These are phyloP conservation scores for Ornithoptera priamus DNA, from an alignment of 2,888 invertebrate species.

Conservation along the genomic window DNA sequence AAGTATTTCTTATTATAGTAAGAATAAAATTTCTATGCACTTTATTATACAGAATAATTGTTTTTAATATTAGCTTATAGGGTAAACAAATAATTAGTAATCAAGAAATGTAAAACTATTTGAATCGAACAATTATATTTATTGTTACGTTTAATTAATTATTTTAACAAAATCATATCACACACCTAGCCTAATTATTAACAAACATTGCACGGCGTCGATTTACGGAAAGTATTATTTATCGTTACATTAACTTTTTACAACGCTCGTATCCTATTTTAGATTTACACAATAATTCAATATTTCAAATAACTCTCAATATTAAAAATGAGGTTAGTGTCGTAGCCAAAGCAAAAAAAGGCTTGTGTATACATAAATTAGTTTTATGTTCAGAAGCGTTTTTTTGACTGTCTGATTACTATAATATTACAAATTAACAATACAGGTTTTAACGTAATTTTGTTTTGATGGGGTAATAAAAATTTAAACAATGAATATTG, in stretches of 20 bases:
- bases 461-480: no score
- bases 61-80: background rate
- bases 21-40: background rate
- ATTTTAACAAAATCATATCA: slow-evolving; percentile 1
- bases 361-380: no score
- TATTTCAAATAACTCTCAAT: no score
- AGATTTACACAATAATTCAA: no score
- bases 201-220: slow-evolving; percentile 16
- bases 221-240: background rate
- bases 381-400: no score
- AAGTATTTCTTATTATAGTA: background rate
- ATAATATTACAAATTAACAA: no score
- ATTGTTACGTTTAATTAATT: slow-evolving; percentile 5
- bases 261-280: background rate
- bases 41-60: background rate
- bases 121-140: background rate
- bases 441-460: no score
- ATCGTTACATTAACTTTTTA: background rate
- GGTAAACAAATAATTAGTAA: background rate
- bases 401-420: no score
- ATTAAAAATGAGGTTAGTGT: no score
- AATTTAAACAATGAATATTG: no score
- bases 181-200: slow-evolving; percentile 1
- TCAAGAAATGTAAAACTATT: background rate
- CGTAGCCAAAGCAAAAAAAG: no score